Conservation (phyloP, 1,140 invertebrate species). For the Oreohelix idahoensis region DNA sequence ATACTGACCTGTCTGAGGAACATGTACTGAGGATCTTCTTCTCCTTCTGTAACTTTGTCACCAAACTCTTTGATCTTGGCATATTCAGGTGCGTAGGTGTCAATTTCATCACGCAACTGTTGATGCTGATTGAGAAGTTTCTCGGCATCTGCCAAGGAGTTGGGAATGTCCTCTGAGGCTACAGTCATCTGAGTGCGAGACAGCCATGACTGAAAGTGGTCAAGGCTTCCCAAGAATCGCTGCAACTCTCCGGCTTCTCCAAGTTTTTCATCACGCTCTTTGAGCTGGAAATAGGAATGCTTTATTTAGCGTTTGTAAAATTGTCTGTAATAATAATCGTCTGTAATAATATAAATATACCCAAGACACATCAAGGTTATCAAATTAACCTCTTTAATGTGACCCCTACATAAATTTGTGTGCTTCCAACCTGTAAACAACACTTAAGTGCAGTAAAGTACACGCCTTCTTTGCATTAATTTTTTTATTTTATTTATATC, state of each 20-base stretch:
- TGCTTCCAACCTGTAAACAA: too few relatives aligned
- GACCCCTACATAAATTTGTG: too few relatives aligned
- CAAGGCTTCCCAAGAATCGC: conserved; percentile 96
- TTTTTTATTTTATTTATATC: too few relatives aligned
- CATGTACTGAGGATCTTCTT: conserved; percentile 97
- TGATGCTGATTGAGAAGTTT: conserved; percentile 95
- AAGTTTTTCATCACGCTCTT: conserved; percentile 96
- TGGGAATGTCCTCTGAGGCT: conserved; percentile 97
- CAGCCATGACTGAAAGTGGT: conserved; percentile 99
- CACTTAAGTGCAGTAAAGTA: too few relatives aligned
- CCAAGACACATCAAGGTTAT: too few relatives aligned
- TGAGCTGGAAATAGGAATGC: conserved; percentile 78
- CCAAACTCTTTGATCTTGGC: conserved; percentile 99
- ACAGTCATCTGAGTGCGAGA: conserved; percentile 96
- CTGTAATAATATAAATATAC: too few relatives aligned
- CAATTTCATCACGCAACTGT: conserved; percentile 98
- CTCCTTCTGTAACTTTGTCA: conserved; percentile 89
- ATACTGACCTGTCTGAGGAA: conserved; percentile 86
- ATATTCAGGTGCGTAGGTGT: conserved; percentile 98
- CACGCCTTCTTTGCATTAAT: too few relatives aligned
- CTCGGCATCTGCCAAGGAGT: conserved; percentile 95
- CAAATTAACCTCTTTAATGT: too few relatives aligned
- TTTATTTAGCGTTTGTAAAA: not conserved
- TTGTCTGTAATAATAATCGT: too few relatives aligned
- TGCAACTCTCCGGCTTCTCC: conserved; percentile 99